These are phyloP conservation scores for Crypturellus undulatus DNA, from an alignment of 2,113 vertebrate species.

Conservation along the genomic window DNA sequence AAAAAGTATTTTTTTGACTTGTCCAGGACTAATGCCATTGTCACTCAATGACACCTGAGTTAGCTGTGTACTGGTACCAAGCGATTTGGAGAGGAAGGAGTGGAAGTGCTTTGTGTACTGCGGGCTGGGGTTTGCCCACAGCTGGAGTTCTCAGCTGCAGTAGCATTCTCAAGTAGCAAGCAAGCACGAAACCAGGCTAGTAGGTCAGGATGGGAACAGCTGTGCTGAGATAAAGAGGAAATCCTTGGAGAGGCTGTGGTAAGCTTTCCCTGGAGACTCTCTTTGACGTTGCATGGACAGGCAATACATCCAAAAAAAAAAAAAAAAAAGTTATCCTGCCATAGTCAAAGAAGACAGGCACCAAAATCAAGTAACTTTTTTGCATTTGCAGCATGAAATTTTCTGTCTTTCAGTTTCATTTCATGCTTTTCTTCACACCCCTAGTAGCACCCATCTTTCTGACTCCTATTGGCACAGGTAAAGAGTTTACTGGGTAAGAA, in stretches of 20 bases:
- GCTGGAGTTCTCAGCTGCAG: slow-evolving; percentile 2
- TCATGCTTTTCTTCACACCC: slow-evolving; percentile 8
- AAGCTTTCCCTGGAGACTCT: background rate
- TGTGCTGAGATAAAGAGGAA: background rate
- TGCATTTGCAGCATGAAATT: background rate
- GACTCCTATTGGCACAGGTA: slow-evolving; percentile 7
- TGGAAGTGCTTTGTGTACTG: background rate
- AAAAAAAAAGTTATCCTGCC: background rate
- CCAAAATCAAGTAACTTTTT: background rate
- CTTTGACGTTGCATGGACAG: background rate
- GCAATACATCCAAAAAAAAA: background rate
- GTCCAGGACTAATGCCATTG: background rate
- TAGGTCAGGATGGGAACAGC: slow-evolving; percentile 43
- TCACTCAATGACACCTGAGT: background rate
- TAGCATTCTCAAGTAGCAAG: background rate
- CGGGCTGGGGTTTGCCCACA: background rate
- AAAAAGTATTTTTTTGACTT: background rate
- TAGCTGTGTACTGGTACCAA: background rate
- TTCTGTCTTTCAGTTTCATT: slow-evolving; percentile 23
- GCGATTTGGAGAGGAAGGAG: background rate
- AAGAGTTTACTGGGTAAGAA: slow-evolving; percentile 14
- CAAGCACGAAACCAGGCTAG: slow-evolving; percentile 22
- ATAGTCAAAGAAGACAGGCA: background rate
- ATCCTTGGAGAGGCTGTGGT: background rate
- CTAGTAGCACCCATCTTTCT: background rate